Evolutionary conservation across 1,140 invertebrate species (phyloP).

Genomic region (Arctopsyche grandis): DNA sequence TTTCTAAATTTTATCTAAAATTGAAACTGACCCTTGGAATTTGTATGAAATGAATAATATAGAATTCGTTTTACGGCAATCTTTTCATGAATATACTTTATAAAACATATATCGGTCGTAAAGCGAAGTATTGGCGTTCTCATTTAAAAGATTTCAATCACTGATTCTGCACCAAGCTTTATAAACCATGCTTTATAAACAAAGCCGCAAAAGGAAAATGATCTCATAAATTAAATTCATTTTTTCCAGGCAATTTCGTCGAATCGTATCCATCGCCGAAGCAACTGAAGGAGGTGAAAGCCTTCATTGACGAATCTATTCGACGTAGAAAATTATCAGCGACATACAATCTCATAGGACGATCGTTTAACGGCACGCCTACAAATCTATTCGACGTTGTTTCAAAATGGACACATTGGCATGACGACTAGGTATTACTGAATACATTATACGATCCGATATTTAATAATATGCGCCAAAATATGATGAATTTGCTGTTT

Average conservation of each 20-base stretch:
- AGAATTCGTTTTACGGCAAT: no score
- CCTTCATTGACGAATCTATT: slow-evolving; percentile 5
- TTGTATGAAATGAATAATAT: no score
- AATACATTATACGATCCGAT: neutral
- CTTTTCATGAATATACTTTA: no score
- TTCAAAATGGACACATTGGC: neutral
- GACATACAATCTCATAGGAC: neutral
- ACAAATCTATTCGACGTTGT: neutral
- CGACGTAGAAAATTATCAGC: neutral
- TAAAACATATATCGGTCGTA: no score
- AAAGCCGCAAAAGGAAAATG: no score
- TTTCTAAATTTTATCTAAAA: no score
- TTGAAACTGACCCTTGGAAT: no score
- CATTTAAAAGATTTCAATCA: no score
- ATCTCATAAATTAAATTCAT: no score
- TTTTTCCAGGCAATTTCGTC: slow-evolving; percentile 46
- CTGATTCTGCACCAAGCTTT: no score
- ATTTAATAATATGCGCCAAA: neutral
- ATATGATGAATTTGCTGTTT: neutral
- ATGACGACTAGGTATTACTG: neutral
- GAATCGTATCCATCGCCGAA: slow-evolving; percentile 1
- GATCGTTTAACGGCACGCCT: neutral
- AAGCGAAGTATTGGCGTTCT: no score
- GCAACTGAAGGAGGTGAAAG: neutral
- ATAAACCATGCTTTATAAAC: no score